These are phyloP conservation scores for Drosophila chauvacae DNA, from an alignment of 1,140 invertebrate species.

Conservation along the genomic window DNA sequence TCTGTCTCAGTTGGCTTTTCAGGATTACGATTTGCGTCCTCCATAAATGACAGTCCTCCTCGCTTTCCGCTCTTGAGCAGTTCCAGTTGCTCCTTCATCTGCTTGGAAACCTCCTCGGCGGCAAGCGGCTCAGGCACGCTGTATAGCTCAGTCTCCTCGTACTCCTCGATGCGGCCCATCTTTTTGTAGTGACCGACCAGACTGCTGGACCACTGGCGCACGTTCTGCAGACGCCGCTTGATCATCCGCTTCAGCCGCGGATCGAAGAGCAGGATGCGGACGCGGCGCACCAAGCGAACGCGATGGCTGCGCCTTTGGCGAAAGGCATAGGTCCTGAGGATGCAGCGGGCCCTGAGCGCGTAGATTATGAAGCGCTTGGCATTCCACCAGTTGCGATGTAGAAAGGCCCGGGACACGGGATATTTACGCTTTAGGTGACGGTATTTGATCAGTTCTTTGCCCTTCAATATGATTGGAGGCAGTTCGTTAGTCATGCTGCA, in stretches of 20 bases:
- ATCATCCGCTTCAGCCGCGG: conserved; percentile 65
- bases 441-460: conserved; percentile 57
- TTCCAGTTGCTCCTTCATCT: conserved; percentile 79
- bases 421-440: conserved; percentile 59
- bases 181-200: conserved; percentile 52
- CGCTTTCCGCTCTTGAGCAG: conserved; percentile 68
- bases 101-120: conserved; percentile 70
- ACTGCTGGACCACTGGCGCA: conserved; percentile 65
- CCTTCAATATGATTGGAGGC: conserved; percentile 54
- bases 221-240: conserved; percentile 59
- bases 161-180: conserved; percentile 57
- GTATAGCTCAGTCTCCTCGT: conserved; percentile 70
- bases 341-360: conserved; percentile 55
- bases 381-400: conserved; percentile 66
- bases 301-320: conserved; percentile 35
- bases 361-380: conserved; percentile 69
- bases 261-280: conserved; percentile 68
- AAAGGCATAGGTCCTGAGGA: conserved; percentile 61
- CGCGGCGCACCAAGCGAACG: conserved; percentile 46
- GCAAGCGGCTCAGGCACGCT: conserved; percentile 40
- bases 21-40: conserved; percentile 48
- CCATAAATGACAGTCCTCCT: conserved; percentile 55
- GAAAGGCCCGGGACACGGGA: conserved; percentile 63
- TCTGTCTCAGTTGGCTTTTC: background rate
- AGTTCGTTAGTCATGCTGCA: conserved; percentile 59